A percentile compares a stretch with the other conserved stretches of the same genome.
These are phyloP conservation scores for Pteruthius melanotis DNA, from an alignment of 2,113 vertebrate genomes.

Conservation along the genomic window DNA sequence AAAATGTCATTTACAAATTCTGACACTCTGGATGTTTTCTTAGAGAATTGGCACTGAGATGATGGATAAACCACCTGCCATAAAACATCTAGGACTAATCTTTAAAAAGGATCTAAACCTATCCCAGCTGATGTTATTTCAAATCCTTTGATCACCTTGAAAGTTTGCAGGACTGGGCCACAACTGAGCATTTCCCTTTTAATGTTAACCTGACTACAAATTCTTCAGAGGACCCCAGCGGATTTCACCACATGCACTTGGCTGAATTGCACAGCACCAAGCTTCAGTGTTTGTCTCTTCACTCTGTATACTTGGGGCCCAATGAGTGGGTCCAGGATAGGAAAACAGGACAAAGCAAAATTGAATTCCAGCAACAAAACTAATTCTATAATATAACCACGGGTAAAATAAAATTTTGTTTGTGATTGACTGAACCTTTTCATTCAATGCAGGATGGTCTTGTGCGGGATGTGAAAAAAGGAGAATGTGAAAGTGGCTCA, in stretches of 20 bases:
- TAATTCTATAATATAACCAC: accelerated
- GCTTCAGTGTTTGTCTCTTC: not conserved
- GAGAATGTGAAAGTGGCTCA: not conserved
- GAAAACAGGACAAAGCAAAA: not conserved
- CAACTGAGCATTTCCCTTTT: not conserved
- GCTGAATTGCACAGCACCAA: not conserved
- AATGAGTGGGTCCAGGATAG: not conserved
- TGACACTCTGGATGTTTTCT: not conserved
- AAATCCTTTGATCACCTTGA: not conserved
- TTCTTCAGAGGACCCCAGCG: not conserved
- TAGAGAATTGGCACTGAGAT: not conserved
- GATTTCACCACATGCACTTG: not conserved
- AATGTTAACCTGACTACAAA: not conserved
- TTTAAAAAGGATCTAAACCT: not conserved
- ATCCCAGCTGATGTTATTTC: not conserved
- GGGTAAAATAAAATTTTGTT: not conserved
- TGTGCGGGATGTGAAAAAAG: not conserved
- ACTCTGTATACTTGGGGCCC: not conserved
- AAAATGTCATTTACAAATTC: constrained; percentile 7
- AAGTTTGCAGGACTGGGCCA: not conserved
- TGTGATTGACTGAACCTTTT: not conserved
- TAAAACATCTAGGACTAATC: not conserved
- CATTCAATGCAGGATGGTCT: not conserved
- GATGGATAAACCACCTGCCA: not conserved
- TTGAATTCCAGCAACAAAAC: not conserved